phyloP scores from a whole-genome alignment of 2,888 invertebrate species.

The Hartigia nigra region DNA sequence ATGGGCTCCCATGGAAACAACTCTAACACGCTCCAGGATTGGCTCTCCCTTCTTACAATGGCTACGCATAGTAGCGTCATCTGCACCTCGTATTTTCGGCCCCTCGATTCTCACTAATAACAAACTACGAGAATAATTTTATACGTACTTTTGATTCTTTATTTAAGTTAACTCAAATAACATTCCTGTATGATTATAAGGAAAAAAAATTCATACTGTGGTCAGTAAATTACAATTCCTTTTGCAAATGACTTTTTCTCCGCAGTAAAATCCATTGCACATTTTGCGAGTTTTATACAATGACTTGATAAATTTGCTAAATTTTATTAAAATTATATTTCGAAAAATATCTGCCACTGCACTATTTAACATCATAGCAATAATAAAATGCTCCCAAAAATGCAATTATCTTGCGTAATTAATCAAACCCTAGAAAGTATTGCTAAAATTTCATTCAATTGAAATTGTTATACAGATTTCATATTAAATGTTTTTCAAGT shows the following conservation, averaged over 20 bases:
- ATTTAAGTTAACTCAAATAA: neutral
- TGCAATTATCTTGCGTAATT: neutral
- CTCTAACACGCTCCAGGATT: slow-evolving; percentile 32
- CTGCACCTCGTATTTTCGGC: slow-evolving; percentile 28
- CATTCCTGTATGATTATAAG: neutral
- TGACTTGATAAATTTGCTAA: neutral
- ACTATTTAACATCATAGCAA: neutral
- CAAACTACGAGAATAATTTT: neutral
- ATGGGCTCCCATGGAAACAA: slow-evolving; percentile 19
- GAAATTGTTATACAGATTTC: neutral
- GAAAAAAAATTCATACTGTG: neutral
- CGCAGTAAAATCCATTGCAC: neutral
- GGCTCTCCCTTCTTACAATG: slow-evolving; percentile 33
- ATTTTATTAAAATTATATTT: neutral
- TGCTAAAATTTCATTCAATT: neutral
- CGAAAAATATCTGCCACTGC: neutral
- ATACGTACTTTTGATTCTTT: neutral
- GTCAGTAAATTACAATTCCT: neutral
- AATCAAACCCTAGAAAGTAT: neutral
- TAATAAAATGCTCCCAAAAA: neutral
- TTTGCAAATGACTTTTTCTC: neutral
- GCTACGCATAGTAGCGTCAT: slow-evolving; percentile 32
- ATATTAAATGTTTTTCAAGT: neutral
- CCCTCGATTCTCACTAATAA: neutral
- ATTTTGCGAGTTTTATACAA: neutral